Percentiles rank a stretch among this genome's conserved stretches.
Evolutionary conservation across 2,888 invertebrate species (phyloP).

Genomic region (Drosophila kanekoi): DNA sequence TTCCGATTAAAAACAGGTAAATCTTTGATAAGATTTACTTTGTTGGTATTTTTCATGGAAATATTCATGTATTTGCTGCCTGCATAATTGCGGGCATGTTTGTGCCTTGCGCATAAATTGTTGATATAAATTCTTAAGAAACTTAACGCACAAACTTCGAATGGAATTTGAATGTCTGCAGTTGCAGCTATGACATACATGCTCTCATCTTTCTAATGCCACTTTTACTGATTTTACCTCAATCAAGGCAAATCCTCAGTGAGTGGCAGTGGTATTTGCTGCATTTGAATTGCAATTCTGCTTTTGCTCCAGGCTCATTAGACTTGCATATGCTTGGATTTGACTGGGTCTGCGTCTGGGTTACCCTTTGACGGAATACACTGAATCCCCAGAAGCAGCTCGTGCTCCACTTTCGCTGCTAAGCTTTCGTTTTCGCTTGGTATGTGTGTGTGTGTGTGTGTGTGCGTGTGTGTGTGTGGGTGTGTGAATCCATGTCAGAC

Average conservation of each 20-base stretch:
- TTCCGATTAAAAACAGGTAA: too few relatives aligned
- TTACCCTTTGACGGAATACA: constrained; percentile 41
- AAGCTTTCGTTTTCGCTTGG: constrained; percentile 55
- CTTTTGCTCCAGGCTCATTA: constrained; percentile 50
- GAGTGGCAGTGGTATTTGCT: constrained; percentile 31
- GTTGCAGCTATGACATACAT: not conserved
- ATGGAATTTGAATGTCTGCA: not conserved
- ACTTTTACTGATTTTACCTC: constrained; percentile 29
- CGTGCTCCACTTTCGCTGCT: constrained; percentile 62
- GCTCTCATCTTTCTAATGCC: constrained; percentile 30
- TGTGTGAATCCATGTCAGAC: not conserved
- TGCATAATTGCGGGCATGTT: too few relatives aligned
- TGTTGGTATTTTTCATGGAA: too few relatives aligned
- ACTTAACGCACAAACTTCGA: not conserved
- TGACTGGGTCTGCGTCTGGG: constrained; percentile 33
- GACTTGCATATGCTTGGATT: constrained; percentile 60
- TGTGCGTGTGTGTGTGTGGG: constrained; percentile 1
- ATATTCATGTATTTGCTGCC: too few relatives aligned
- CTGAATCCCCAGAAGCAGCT: constrained; percentile 55
- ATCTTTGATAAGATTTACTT: too few relatives aligned
- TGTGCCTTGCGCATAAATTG: not conserved
- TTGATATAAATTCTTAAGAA: not conserved
- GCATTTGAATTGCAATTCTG: constrained; percentile 38
- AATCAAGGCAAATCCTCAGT: constrained; percentile 47
- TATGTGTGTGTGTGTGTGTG: not conserved